Base-by-base conservation (phyloP, 2,797 vertebrate species). In the Karalla daura region DNA sequence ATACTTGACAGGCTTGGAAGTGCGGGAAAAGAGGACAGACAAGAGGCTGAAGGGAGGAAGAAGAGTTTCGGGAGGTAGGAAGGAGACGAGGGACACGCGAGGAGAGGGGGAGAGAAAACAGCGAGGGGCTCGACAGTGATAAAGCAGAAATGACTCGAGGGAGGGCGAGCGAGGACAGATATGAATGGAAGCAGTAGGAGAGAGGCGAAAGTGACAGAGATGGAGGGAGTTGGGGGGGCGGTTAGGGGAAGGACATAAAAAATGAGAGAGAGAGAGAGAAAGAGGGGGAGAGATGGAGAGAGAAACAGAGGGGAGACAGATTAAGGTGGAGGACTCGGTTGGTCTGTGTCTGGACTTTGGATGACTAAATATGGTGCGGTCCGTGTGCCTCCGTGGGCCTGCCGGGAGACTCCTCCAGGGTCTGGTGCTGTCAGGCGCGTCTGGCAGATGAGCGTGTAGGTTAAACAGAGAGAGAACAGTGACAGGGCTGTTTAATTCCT, bases 331-430 rank as follows among this genome's bases (percentile, higher is more conserved):
- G 73, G 81, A 77, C 83, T 41, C 71, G 73, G 36, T 39, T 35
- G 81, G 70, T 76, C 71, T 78, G 78, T 54, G 78, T 80, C 77
- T 78, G 83, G 74, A 72, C 78, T 76, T 15, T 60, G 55, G 59
- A 90, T 91, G 86, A 90, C 92, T 91, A 93, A 92, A 93, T 92
- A 93, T 91, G 92, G 91, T 80, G 80, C 50, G 66, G 80, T 60
- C 76, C 70, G 54, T 37, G 80, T 75, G 77, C 74, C 25, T 75
- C 76, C 30, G n/a, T n/a, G 43, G 63, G 83, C 79, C 79, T 76
- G 82, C 74, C 68, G 76, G 74, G 80, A 84, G 80, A 81, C 69
- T 84, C 79, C 80, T 81, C 65, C 66, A 63, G 83, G 70, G 70
- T 89, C 86, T 89, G 88, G 73, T 77, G 84, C 81, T 83, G 85